phyloP scores from a whole-genome alignment of 2,888 invertebrate genomes.

The Ischnus inquisitorius region DNA sequence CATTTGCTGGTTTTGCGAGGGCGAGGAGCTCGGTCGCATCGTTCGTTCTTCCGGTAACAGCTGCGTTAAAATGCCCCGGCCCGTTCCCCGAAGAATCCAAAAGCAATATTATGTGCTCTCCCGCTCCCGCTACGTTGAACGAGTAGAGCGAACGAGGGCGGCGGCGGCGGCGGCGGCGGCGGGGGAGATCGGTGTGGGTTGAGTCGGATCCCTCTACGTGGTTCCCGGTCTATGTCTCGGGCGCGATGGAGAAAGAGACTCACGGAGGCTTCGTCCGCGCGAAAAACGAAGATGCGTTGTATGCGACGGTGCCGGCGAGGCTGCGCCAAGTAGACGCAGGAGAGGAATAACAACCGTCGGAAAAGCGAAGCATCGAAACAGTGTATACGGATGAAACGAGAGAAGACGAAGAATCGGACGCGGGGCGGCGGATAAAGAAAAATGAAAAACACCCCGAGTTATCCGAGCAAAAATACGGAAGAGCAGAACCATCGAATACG shows the following conservation, averaged over 20 bases:
- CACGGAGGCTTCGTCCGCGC: slow-evolving; percentile 30
- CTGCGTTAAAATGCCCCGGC: slow-evolving; percentile 79
- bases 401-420: background rate
- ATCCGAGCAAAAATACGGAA: background rate
- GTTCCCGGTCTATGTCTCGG: slow-evolving; percentile 30
- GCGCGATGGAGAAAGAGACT: slow-evolving; percentile 4
- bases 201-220: slow-evolving; percentile 57
- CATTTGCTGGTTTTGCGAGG: background rate
- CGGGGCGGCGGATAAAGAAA: background rate
- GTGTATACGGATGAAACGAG: background rate
- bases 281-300: slow-evolving; percentile 10
- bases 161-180: no score
- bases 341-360: slow-evolving; percentile 1
- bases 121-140: slow-evolving; percentile 63
- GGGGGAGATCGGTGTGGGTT: slow-evolving; percentile 10
- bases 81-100: slow-evolving; percentile 78
- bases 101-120: slow-evolving; percentile 79
- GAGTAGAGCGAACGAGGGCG: slow-evolving; percentile 59
- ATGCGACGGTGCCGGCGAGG: slow-evolving; percentile 13
- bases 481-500: slow-evolving; percentile 5
- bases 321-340: slow-evolving; percentile 4
- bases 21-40: slow-evolving; percentile 53
- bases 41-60: slow-evolving; percentile 78
- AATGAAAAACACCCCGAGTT: background rate
- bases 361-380: background rate